These are phyloP conservation scores for Phylloscopus collybita DNA, from an alignment of 2,797 vertebrate species.

Conservation along the genomic window DNA sequence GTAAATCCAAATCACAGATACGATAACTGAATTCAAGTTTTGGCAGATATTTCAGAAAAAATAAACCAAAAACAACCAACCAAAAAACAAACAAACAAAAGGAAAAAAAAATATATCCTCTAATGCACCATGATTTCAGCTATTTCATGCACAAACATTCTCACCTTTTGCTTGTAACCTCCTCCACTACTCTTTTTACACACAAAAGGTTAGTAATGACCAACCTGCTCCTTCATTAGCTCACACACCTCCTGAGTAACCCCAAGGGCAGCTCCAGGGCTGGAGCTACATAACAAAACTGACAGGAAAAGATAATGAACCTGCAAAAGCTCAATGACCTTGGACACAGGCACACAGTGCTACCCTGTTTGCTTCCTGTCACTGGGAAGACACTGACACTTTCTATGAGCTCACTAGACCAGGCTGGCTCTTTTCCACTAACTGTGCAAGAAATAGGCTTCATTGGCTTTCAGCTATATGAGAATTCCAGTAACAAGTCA, in stretches of 20 bases:
- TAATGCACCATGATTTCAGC: not conserved
- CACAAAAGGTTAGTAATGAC: not conserved
- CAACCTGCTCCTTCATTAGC: not conserved
- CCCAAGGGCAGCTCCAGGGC: not conserved
- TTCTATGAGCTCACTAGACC: not conserved
- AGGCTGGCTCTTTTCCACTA: not conserved
- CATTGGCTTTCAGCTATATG: not conserved
- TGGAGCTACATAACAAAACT: not conserved
- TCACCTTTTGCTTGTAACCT: not conserved
- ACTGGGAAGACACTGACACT: not conserved
- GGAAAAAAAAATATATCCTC: too few relatives aligned
- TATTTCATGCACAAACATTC: not conserved
- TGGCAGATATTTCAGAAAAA: not conserved
- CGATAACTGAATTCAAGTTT: not conserved
- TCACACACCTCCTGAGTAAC: fast-evolving
- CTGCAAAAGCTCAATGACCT: not conserved
- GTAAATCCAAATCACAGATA: not conserved
- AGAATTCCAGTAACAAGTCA: not conserved
- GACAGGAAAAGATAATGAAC: not conserved
- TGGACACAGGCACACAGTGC: not conserved
- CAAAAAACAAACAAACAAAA: not conserved
- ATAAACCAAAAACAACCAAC: not conserved
- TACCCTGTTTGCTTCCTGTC: not conserved
- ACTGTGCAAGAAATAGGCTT: not conserved
- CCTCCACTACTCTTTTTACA: not conserved